phyloP scores from a whole-genome alignment of 1,140 invertebrate genomes.

The Oryctes rhinoceros region DNA sequence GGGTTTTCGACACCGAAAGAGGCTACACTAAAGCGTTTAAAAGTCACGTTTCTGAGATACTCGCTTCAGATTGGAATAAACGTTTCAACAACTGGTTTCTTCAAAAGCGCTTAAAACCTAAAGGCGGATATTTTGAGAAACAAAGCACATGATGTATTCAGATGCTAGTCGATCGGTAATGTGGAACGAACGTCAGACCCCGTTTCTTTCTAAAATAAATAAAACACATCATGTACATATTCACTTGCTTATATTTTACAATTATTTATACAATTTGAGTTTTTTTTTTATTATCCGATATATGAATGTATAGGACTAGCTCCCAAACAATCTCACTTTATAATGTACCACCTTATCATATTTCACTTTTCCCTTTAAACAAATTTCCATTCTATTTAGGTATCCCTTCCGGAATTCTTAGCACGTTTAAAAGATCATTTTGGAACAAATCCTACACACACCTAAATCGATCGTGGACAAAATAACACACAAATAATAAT shows the following conservation, averaged over 20 bases:
- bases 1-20: too few relatives aligned
- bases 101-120: too few relatives aligned
- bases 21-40: too few relatives aligned
- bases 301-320: slow-evolving; percentile 25
- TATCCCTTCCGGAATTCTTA: background rate
- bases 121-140: too few relatives aligned
- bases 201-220: background rate
- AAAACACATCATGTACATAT: slow-evolving; percentile 32
- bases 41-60: too few relatives aligned
- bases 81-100: too few relatives aligned
- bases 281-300: slow-evolving; percentile 26
- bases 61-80: too few relatives aligned
- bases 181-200: too few relatives aligned
- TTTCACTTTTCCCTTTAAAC: background rate
- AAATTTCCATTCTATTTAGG: background rate
- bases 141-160: too few relatives aligned
- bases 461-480: slow-evolving; percentile 12
- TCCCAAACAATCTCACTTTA: background rate
- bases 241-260: slow-evolving; percentile 42
- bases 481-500: slow-evolving; percentile 34
- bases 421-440: background rate
- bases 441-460: slow-evolving; percentile 1
- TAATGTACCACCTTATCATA: background rate
- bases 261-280: slow-evolving; percentile 38
- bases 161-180: background rate